These are phyloP conservation scores for Drosophila arizonae DNA, from an alignment of 1,140 invertebrate species.

Conservation along the genomic window DNA sequence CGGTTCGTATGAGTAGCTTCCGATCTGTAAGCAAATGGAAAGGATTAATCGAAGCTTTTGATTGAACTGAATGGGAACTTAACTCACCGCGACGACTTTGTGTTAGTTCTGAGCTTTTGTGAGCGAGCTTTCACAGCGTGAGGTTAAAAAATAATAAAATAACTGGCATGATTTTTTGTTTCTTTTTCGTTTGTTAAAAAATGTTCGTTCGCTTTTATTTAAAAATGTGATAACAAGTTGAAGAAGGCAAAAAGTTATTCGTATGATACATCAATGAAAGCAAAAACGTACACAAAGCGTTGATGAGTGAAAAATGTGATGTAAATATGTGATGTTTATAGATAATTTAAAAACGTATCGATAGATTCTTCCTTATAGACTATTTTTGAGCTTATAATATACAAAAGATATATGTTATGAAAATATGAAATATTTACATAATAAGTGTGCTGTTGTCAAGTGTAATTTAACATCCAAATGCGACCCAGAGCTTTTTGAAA, in stretches of 20 bases:
- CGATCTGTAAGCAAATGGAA: slow-evolving; percentile 83
- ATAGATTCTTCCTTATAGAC: slow-evolving; percentile 38
- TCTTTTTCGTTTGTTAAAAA: slow-evolving; percentile 56
- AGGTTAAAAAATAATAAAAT: slow-evolving; percentile 62
- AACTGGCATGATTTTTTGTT: slow-evolving; percentile 56
- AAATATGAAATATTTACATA: slow-evolving; percentile 68
- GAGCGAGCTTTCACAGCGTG: slow-evolving; percentile 43
- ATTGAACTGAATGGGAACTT: slow-evolving; percentile 39
- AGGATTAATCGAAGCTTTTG: slow-evolving; percentile 33
- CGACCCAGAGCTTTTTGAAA: slow-evolving; percentile 32
- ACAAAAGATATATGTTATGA: slow-evolving; percentile 34
- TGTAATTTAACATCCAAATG: slow-evolving; percentile 38
- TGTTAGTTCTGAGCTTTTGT: slow-evolving; percentile 77
- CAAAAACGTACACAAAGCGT: slow-evolving; percentile 82
- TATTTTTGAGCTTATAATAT: slow-evolving; percentile 41
- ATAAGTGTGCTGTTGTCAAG: slow-evolving; percentile 44
- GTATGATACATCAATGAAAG: slow-evolving; percentile 74
- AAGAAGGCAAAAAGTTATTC: slow-evolving; percentile 59
- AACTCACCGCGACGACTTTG: slow-evolving; percentile 80
- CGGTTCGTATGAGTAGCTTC: slow-evolving; percentile 89
- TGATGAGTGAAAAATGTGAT: slow-evolving; percentile 70
- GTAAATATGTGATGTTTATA: slow-evolving; percentile 19
- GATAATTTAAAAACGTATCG: slow-evolving; percentile 3
- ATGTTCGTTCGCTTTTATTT: slow-evolving; percentile 51
- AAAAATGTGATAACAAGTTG: slow-evolving; percentile 68